Evolutionary conservation across 2,797 vertebrate genomes (phyloP), one percentile per base, ranked within the genome.

Genomic region (Schizopygopsis pylzovi): DNA sequence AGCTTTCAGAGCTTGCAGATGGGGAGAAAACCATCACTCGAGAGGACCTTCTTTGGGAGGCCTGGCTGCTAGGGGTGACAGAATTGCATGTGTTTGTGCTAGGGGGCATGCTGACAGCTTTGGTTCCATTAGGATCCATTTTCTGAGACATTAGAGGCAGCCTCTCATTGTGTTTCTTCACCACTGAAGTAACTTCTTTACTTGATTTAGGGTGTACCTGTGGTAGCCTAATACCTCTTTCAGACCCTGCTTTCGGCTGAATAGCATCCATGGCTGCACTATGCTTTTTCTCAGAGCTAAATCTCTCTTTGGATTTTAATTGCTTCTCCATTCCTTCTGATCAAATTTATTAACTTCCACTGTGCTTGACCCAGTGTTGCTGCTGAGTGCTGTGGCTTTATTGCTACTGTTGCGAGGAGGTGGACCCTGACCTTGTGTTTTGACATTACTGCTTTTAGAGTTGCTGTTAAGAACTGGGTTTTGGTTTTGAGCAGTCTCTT

Each of bases 141-240:
- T 97, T 98, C 90, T 97, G 89, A 87, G 95, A 93, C 61, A 95
- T 95, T 87, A 95, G 86, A 0, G 95, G 94, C 5, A 95, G 93
- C 92, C 97, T 98, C 63, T 95, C 94, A 0, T 95, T 93, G 89
- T 94, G 96, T 79, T 96, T 98, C 82, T 96, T 96, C 10, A 97
- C 95, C 85, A 92, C 91, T 6, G 94, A 91, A 41, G 95, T 93
- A 0, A 92, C 79, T 1, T 97, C 97, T 78, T 95, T 94, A 16
- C 92, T 87, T 28, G 81, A 93, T 91, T 98, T 97, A 18, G 83
- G 78, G 81, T 94, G 92, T 84, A 89, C 85, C 70, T 93, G 94
- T 54, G 93, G 84, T 8, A 87, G 83, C 85, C 96, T 89, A 86
- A 90, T 81, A 39, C 85, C 89, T 88, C 91, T 94, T 37, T 95